Conservation (phyloP, 2,888 invertebrate species). For the Eilema depressum region DNA sequence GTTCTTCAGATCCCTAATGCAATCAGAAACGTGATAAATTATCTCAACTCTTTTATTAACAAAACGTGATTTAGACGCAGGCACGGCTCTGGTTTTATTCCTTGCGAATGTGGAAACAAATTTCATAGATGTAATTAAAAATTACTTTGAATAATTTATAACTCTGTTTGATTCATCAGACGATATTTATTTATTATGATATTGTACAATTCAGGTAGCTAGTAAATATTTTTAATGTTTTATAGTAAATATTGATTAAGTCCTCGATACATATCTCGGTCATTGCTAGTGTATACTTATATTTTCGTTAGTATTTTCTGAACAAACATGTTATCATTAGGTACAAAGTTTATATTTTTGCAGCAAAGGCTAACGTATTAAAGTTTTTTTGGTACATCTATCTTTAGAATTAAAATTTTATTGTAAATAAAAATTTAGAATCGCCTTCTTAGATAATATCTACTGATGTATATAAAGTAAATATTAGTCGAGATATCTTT, state of each 20-base stretch:
- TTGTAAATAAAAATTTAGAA: conserved; percentile 74
- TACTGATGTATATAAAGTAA: conserved; percentile 68
- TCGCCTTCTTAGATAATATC: conserved; percentile 80
- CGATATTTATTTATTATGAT: conserved; percentile 30
- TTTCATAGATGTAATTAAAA: conserved; percentile 31
- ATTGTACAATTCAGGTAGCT: conserved; percentile 53
- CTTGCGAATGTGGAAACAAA: conserved; percentile 43
- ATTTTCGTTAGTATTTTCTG: conserved; percentile 43
- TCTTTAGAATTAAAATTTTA: conserved; percentile 54
- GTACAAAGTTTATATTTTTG: conserved; percentile 58
- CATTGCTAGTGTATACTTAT: conserved; percentile 41
- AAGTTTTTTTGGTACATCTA: conserved; percentile 47
- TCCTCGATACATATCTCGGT: conserved; percentile 69
- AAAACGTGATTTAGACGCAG: conserved; percentile 68
- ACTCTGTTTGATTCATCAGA: conserved; percentile 27
- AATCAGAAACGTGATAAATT: conserved; percentile 84
- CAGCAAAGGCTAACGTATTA: conserved; percentile 48
- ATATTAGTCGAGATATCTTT: conserved; percentile 54
- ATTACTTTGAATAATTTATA: conserved; percentile 37
- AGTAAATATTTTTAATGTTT: conserved; percentile 54
- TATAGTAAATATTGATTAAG: conserved; percentile 60
- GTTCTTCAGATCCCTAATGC: conserved; percentile 70
- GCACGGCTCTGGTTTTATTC: conserved; percentile 50
- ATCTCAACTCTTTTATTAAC: conserved; percentile 72
- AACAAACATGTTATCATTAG: conserved; percentile 45